Base-by-base conservation (phyloP, 2,888 invertebrate species). In the Micropterix aruncella region DNA sequence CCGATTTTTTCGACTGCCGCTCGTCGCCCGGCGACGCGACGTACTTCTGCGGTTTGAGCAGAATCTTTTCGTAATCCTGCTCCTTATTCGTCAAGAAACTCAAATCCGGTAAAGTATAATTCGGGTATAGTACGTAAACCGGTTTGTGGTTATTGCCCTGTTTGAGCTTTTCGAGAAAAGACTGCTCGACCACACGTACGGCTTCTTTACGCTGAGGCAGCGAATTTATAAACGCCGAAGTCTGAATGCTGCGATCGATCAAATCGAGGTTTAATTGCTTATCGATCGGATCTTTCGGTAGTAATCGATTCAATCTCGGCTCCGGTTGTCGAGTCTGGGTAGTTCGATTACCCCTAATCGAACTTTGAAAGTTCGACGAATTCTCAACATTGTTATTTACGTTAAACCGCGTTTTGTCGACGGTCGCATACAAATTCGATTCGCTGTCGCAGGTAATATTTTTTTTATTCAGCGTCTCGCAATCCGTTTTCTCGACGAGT, bases 41-140 rank as follows among this genome's bases (percentile, higher is more conserved):
- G 44, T 75, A 69, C 55, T 74, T 77, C 45, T 88, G 73, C 1
- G 87, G 87, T 57, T 82, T 80, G 46, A 89, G 68, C 48, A 83
- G 78, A 47, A 90, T 79, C 52, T 87, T 83, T 38, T 79, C 73
- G 17, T 71, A 59, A 47, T 70, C 64, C 49, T 62, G 59, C 46
- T 63, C 64, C 52, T 70, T 65, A 12, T 27, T 45, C 57, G 55
- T 44, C 45, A 93, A 72, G 62, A 93, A 93, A 54, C 85, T 86
- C 54, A 93, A 73, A 65, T 92, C 88, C 16, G 93, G 92, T 48
- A 93, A 65, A 4, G 91, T 83, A 57, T 93, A 93, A 62, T 85
- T 91, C 18, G 93, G 92, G 65, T 91, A 93, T 51, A 91, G 78
- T 38, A 93, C 84, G 61, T 88, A 92, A 1, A 92, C 85, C 2